Percentiles rank a stretch among this genome's conserved stretches.
Evolutionary conservation across 1,140 invertebrate genomes (phyloP).

Genomic region (Atopsyche davidsoni): DNA sequence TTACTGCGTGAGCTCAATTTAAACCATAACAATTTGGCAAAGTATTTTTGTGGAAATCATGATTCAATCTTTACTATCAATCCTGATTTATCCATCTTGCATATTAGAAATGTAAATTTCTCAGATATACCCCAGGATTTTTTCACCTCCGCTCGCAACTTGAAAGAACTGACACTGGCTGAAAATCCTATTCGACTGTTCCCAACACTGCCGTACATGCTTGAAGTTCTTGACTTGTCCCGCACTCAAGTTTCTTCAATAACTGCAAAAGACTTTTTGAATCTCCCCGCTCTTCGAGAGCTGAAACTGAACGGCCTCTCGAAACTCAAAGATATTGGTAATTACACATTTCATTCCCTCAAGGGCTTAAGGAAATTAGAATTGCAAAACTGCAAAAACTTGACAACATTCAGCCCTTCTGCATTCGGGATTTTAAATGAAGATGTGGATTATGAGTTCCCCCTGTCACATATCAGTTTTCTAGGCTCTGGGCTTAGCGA

Average conservation of each 20-base stretch:
- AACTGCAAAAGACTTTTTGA: constrained; percentile 35
- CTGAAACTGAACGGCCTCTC: constrained; percentile 40
- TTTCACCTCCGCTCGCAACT: constrained; percentile 40
- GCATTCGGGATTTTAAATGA: constrained; percentile 41
- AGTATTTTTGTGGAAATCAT: constrained; percentile 16
- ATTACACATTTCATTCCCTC: constrained; percentile 35
- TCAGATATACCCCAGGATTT: constrained; percentile 37
- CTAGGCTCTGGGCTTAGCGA: constrained; percentile 37
- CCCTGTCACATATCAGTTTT: constrained; percentile 37
- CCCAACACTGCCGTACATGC: constrained; percentile 40
- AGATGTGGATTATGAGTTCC: constrained; percentile 37
- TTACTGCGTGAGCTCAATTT: constrained; percentile 45
- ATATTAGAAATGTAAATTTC: constrained; percentile 37
- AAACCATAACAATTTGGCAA: constrained; percentile 40
- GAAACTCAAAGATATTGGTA: constrained; percentile 36
- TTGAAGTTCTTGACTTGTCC: constrained; percentile 44
- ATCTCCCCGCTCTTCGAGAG: constrained; percentile 36
- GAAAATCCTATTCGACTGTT: constrained; percentile 38
- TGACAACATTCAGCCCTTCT: constrained; percentile 35
- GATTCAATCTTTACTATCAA: too few species aligned
- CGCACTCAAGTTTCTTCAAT: constrained; percentile 39
- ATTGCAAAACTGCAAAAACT: constrained; percentile 39
- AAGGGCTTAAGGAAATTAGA: constrained; percentile 36
- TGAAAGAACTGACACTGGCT: constrained; percentile 36
- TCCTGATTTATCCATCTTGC: too few species aligned